A percentile compares a stretch with the other conserved stretches of the same genome.
phyloP scores from a whole-genome alignment of 1,140 invertebrate genomes.

The Rhagoletis pomonella region DNA sequence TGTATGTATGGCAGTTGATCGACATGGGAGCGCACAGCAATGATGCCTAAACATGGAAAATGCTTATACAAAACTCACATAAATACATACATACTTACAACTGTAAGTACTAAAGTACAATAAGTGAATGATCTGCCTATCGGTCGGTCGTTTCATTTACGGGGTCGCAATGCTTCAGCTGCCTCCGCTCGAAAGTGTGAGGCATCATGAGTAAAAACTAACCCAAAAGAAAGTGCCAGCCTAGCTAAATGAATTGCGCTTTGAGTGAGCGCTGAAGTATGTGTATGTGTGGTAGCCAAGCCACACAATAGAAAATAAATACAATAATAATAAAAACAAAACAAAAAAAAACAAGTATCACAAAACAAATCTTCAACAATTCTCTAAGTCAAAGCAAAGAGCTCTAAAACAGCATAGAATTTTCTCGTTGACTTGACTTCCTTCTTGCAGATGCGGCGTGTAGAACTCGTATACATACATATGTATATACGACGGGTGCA shows the following conservation, averaged over 20 bases:
- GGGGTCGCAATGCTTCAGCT: conserved; percentile 7
- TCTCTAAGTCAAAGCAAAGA: neutral
- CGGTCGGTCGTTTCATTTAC: conserved; percentile 33
- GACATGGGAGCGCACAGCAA: conserved; percentile 27
- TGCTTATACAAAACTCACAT: neutral
- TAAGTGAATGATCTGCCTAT: conserved; percentile 47
- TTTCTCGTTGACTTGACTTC: neutral
- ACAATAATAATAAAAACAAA: neutral
- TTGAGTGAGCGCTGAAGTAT: neutral
- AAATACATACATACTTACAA: neutral
- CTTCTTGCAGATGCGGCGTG: neutral
- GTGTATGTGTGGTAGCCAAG: neutral
- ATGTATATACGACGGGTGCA: neutral
- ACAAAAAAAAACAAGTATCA: neutral
- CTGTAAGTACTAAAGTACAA: neutral
- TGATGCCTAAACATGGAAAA: conserved; percentile 45
- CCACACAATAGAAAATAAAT: conserved; percentile 13
- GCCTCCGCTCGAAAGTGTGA: neutral
- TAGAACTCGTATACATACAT: too few species aligned
- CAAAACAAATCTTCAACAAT: neutral
- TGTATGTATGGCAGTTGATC: conserved; percentile 6
- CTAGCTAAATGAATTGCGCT: neutral
- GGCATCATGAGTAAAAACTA: conserved; percentile 10
- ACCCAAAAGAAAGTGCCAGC: conserved; percentile 30
- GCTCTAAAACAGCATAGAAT: neutral